Evolutionary conservation across 2,113 vertebrate genomes (phyloP), one percentile per base, ranked within the genome.

Genomic region (Scomber japonicus): DNA sequence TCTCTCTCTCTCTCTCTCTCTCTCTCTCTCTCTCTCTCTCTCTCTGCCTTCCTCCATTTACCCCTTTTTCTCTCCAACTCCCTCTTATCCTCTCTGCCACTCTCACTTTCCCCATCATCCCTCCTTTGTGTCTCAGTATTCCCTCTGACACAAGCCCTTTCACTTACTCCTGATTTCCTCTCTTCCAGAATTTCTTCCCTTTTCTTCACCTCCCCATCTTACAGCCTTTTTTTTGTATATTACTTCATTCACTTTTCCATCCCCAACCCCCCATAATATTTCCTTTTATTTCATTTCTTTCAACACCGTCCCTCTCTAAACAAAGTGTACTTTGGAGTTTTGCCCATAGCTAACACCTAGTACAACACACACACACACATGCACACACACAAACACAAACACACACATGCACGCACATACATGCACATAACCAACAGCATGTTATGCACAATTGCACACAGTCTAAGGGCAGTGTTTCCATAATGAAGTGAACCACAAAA

Each of bases 121-220:
- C 65, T 65, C 83, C 81, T 90, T 90, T 88, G 86, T 94, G 78
- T 86, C 76, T 57, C 59, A 75, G 71, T 89, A 82, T 91, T 93
- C 82, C 85, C 84, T 75, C 61, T 35, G 44, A 80, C 66, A 84
- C 56, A 68, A 76, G 60, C 60, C 49, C 50, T 87, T 83, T 83
- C 24, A 62, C 72, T 81, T 80, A 56, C 64, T 78, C 70, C 55
- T 48, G 48, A 89, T 85, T 82, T 90, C 61, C 51, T 81, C 71
- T 64, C 30, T 67, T 62, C 24, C 24, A 27, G 24, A 27, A 27
- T 27, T 27, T 17, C 10, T 49, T 62, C 27, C 45, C 3, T 59
- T 51, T 62, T 44, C 27, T 40, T 79, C 44, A 24, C 17, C 21
- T 21, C 9, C 15, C 14, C 10, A 40, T 49, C 70, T 46, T 31